Evolutionary conservation across 92 coral and sea anemone species (phyloP).

Genomic region (Porites rus): DNA sequence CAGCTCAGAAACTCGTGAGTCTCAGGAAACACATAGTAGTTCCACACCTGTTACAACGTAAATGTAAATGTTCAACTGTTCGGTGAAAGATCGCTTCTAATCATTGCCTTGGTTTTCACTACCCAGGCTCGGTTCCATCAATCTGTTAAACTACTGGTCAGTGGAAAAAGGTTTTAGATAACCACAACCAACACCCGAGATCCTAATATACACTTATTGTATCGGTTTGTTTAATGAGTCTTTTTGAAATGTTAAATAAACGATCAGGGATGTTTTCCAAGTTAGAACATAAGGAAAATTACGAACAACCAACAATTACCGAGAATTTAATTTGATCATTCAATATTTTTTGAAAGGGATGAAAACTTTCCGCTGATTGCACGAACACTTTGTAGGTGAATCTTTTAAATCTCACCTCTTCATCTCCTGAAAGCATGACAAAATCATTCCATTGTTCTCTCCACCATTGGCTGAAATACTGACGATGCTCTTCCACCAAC

Average conservation of each 20-base stretch:
- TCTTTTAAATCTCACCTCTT: constrained; percentile 65
- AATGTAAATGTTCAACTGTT: background rate
- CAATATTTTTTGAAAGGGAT: no score
- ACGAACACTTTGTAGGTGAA: background rate
- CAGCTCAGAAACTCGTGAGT: constrained; percentile 96
- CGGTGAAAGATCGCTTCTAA: background rate
- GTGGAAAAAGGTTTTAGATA: no score
- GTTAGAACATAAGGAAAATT: no score
- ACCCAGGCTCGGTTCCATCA: no score
- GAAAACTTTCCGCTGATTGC: background rate
- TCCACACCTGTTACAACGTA: constrained; percentile 81
- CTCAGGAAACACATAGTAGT: constrained; percentile 96
- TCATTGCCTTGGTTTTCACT: background rate
- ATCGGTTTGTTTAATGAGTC: no score
- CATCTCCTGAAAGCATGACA: constrained; percentile 90
- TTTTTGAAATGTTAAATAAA: no score
- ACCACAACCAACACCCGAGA: no score
- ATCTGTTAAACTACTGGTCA: no score
- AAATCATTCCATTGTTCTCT: constrained; percentile 89
- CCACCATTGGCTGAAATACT: constrained; percentile 98
- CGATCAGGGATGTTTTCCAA: no score
- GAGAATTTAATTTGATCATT: no score
- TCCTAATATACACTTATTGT: no score
- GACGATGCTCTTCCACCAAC: constrained; percentile 86
- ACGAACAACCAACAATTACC: no score